phyloP scores from a whole-genome alignment of 2,888 invertebrate species.

The Trichopoda pennipes region DNA sequence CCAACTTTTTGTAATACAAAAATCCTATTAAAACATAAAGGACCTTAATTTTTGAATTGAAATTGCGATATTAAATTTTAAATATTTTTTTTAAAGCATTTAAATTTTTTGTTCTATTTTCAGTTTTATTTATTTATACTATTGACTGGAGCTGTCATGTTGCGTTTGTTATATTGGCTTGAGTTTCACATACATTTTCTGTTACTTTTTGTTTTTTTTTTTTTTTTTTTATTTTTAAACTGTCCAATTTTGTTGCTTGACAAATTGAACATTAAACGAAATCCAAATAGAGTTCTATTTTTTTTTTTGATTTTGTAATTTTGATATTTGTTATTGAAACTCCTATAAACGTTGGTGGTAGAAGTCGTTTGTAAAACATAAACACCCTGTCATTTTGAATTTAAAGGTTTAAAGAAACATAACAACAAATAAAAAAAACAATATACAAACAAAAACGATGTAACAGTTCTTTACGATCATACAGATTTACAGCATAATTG shows the following conservation, averaged over 20 bases:
- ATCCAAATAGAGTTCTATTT: conserved; percentile 22
- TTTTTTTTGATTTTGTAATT: conserved; percentile 1
- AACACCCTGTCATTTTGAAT: conserved; percentile 60
- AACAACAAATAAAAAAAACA: neutral
- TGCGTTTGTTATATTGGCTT: conserved; percentile 34
- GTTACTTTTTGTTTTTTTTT: too few relatives aligned
- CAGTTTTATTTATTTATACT: conserved; percentile 10
- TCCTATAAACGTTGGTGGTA: conserved; percentile 51
- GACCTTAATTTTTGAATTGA: neutral
- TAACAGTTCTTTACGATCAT: neutral
- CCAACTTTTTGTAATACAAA: conserved; percentile 12
- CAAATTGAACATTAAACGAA: conserved; percentile 33
- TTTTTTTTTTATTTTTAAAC: neutral
- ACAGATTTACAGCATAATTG: conserved; percentile 37
- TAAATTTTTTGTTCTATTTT: neutral
- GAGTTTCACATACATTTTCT: conserved; percentile 16
- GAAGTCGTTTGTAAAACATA: conserved; percentile 61
- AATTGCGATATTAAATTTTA: neutral
- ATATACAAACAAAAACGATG: neutral
- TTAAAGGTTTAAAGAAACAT: conserved; percentile 27
- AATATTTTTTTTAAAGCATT: conserved; percentile 2
- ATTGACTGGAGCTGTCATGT: conserved; percentile 44
- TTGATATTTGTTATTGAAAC: conserved; percentile 49
- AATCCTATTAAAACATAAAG: conserved; percentile 46
- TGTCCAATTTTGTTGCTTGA: conserved; percentile 23